phyloP scores from a whole-genome alignment of 2,113 vertebrate genomes.

The Tapirus terrestris region DNA sequence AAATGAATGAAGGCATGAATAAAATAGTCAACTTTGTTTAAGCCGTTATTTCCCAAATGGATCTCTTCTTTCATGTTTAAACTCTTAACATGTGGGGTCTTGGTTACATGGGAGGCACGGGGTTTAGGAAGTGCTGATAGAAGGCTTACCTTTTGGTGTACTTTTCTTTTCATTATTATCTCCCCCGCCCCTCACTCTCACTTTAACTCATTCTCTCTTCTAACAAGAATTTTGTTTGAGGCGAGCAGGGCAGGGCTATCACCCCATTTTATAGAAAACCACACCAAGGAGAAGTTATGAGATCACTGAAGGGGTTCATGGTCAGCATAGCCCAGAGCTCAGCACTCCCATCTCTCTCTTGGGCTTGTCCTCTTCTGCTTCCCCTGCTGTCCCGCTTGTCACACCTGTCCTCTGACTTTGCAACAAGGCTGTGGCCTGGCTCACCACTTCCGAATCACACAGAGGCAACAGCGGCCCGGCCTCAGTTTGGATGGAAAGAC shows the following conservation, averaged over 20 bases:
- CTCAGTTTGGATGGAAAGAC: neutral
- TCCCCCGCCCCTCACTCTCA: neutral
- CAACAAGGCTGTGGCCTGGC: neutral
- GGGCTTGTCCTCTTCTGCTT: neutral
- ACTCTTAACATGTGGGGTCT: neutral
- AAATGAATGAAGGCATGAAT: neutral
- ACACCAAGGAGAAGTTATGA: neutral
- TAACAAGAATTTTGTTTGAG: neutral
- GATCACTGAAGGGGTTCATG: neutral
- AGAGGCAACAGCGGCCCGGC: neutral
- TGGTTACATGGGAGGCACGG: neutral
- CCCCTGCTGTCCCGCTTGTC: neutral
- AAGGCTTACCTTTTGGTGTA: neutral
- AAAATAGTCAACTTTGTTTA: neutral
- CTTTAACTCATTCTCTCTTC: neutral
- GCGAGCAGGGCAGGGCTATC: neutral
- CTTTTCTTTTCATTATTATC: neutral
- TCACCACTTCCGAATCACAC: neutral
- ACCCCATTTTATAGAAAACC: neutral
- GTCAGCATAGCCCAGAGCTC: neutral
- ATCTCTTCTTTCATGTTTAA: neutral
- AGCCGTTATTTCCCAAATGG: neutral
- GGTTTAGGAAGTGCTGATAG: neutral
- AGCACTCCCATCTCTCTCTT: neutral
- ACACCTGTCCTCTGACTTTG: neutral